phyloP scores from a whole-genome alignment of 2,888 invertebrate genomes.

The Andrena trimmerana region DNA sequence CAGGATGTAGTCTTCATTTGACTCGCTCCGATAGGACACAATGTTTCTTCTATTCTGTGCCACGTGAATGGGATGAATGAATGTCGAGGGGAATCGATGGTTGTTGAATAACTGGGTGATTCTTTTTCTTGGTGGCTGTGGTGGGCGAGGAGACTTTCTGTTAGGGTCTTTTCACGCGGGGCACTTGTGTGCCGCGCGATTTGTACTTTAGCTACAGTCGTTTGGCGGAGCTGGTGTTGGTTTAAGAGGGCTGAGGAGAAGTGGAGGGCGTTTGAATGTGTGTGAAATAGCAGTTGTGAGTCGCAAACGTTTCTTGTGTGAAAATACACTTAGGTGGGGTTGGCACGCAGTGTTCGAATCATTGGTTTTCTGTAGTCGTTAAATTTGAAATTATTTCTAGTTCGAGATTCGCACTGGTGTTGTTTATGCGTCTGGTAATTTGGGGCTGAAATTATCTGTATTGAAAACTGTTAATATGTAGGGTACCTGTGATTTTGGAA shows the following conservation, averaged over 20 bases:
- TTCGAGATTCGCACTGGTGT: neutral
- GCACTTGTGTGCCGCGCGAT: too few species aligned
- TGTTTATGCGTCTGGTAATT: neutral
- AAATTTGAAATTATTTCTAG: neutral
- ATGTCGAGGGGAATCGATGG: neutral
- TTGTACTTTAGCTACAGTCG: too few species aligned
- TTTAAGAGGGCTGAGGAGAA: too few species aligned
- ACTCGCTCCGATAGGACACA: conserved; percentile 7
- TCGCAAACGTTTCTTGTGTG: too few species aligned
- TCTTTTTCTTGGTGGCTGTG: too few species aligned
- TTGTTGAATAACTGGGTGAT: neutral
- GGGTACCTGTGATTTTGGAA: neutral
- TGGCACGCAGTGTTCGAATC: too few species aligned
- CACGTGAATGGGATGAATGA: neutral
- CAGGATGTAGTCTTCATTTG: conserved; percentile 12
- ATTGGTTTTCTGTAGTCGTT: neutral
- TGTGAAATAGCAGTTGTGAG: too few species aligned
- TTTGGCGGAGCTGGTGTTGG: too few species aligned
- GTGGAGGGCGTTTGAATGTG: too few species aligned
- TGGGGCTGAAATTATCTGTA: neutral
- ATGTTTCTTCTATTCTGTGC: conserved; percentile 7
- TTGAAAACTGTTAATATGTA: neutral
- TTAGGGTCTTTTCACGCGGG: too few species aligned
- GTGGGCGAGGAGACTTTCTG: too few species aligned
- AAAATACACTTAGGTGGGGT: too few species aligned